Percentiles rank a stretch among this genome's conserved stretches.
These are phyloP conservation scores for Aporophyla nigra DNA, from an alignment of 2,888 invertebrate genomes.

Conservation along the genomic window DNA sequence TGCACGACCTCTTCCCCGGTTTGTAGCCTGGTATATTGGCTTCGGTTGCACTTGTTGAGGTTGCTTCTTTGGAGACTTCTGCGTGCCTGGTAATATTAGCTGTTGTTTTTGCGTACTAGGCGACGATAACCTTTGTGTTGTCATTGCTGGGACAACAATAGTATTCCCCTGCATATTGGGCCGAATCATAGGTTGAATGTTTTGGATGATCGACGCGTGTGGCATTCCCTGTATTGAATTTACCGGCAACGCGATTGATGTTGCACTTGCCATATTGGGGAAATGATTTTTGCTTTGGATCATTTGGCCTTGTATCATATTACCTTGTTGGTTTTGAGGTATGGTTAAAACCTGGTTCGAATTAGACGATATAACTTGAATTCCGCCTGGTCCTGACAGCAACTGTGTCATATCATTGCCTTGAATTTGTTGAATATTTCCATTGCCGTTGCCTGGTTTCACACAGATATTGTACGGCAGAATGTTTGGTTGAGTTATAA, in stretches of 20 bases:
- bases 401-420: constrained; percentile 87
- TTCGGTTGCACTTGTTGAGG: constrained; percentile 87
- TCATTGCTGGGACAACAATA: constrained; percentile 87
- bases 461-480: constrained; percentile 89
- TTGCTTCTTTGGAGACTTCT: constrained; percentile 89
- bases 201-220: constrained; percentile 86
- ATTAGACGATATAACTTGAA: constrained; percentile 90
- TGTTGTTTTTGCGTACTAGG: constrained; percentile 88
- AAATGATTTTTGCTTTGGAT: constrained; percentile 89
- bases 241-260: constrained; percentile 88
- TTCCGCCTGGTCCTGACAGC: constrained; percentile 86
- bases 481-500: constrained; percentile 86
- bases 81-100: constrained; percentile 84
- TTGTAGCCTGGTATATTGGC: constrained; percentile 87
- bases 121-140: constrained; percentile 85
- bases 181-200: constrained; percentile 89
- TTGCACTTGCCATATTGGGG: constrained; percentile 88
- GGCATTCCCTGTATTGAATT: constrained; percentile 89
- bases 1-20: constrained; percentile 85
- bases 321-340: constrained; percentile 85
- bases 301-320: constrained; percentile 78
- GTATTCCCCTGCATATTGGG: constrained; percentile 88
- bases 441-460: constrained; percentile 84
- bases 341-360: constrained; percentile 88
- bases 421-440: constrained; percentile 87